These are phyloP conservation scores for Gymnoscelis rufifasciata DNA, from an alignment of 2,888 invertebrate species.

Conservation along the genomic window DNA sequence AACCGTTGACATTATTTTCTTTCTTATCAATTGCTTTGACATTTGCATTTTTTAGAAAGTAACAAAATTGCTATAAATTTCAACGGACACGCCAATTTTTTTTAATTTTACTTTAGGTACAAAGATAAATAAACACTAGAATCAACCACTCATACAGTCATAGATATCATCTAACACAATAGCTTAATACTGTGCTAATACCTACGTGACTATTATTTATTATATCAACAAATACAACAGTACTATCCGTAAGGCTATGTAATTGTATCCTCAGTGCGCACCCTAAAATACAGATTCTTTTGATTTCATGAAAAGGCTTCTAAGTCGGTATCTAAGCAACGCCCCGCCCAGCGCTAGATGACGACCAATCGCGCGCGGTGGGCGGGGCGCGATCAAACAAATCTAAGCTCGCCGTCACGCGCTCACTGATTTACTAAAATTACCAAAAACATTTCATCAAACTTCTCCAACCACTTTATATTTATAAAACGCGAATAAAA, in stretches of 20 bases:
- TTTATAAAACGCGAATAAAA: conserved; percentile 9
- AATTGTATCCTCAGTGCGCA: neutral
- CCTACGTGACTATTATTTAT: too few species aligned
- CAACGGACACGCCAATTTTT: too few species aligned
- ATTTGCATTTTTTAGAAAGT: too few species aligned
- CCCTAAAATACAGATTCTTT: conserved; percentile 33
- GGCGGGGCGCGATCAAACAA: conserved; percentile 62
- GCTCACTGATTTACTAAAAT: conserved; percentile 20
- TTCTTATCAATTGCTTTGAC: too few species aligned
- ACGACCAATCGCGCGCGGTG: conserved; percentile 63
- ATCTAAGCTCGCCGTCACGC: conserved; percentile 50
- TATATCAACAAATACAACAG: too few species aligned
- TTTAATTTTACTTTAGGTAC: too few species aligned
- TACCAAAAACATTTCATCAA: conserved; percentile 9
- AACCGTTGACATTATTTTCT: too few species aligned
- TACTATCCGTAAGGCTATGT: neutral
- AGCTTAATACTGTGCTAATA: too few species aligned
- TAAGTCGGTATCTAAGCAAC: conserved; percentile 68
- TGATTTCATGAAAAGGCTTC: conserved; percentile 52
- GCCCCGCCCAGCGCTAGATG: conserved; percentile 66
- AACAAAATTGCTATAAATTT: too few species aligned
- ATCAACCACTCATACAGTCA: too few species aligned
- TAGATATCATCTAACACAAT: too few species aligned
- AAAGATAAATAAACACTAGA: too few species aligned
- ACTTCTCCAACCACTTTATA: neutral